Base-by-base conservation (phyloP, 2,888 invertebrate genomes). In the Mechanitis mazaeus region DNA sequence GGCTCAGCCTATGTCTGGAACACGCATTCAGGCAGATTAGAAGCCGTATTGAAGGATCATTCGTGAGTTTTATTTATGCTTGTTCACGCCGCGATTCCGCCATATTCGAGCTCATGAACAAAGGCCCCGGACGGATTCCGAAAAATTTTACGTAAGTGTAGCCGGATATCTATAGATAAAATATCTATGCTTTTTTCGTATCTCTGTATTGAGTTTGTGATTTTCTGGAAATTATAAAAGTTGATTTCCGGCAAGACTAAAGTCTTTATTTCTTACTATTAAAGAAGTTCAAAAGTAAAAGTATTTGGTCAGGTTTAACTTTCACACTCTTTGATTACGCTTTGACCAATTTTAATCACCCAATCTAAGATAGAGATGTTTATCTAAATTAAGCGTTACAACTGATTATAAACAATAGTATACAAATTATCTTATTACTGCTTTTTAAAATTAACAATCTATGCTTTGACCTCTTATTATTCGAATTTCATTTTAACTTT, bases 1-100 rank as follows among this genome's bases (percentile, higher is more conserved):
- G 98, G 99, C 35, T 92, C 94, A 28, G 93, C 98, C 58, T 98
- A 94, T 81, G 93, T 99, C 55, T 99, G 99, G 98, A 96, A 96
- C 82, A 93, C 95, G 38, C 86, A 92, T 60, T 93, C 94, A 50
- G 94, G 94, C 59, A 93, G 93, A 77, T 90, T 96, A 35, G 96
- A 96, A 76, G 91, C 93, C 3, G 91, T 94, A 69, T 92, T 97
- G 58, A 96, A 95, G 78, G 96, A 96, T 72, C 95, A 96, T 79
- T 86, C 93, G 95, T 96, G 83, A 93, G 95, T 94, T 45, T 6
- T 42, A 4, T 28, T 45, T 50, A 4, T 42, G 42, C 1, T 35
- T 2, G 3, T 35, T 20, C 20, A 20, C 20, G 20, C 20, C 20
- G 20, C 20, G 20, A 20, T 20, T 20, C 20, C 20, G 20, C 20